Evolutionary conservation across 1,140 invertebrate genomes (phyloP).

Genomic region (Caenorhabditis briggsae): DNA sequence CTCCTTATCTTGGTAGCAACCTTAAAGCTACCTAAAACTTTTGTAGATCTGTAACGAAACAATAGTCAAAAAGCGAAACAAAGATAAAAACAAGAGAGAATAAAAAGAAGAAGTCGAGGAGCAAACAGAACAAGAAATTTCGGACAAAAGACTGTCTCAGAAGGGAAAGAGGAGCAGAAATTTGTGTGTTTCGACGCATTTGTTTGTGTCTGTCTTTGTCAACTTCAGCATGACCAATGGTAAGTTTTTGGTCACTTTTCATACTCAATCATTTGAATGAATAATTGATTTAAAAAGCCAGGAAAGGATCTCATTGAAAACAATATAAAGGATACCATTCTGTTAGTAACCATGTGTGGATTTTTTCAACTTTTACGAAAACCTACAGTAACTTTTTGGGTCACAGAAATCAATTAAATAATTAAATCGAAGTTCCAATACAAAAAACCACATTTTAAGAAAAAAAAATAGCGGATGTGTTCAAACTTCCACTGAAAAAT

Average conservation of each 20-base stretch:
- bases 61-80: not conserved
- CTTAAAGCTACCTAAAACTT: not conserved
- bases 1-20: not conserved
- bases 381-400: too few relatives aligned
- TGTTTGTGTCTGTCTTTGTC: constrained; percentile 5
- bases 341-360: too few relatives aligned
- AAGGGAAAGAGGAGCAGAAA: not conserved
- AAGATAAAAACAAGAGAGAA: not conserved
- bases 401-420: too few relatives aligned
- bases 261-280: not conserved
- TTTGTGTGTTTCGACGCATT: constrained; percentile 19
- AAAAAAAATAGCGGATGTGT: too few relatives aligned
- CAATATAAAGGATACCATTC: too few relatives aligned
- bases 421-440: too few relatives aligned
- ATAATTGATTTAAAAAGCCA: too few relatives aligned
- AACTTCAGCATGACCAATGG: constrained; percentile 49
- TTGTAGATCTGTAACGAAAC: not conserved
- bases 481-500: too few relatives aligned
- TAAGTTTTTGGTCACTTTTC: constrained; percentile 21
- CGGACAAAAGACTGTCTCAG: constrained; percentile 8
- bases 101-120: constrained; percentile 14
- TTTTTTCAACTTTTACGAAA: too few relatives aligned
- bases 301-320: too few relatives aligned
- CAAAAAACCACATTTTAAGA: too few relatives aligned
- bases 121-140: constrained; percentile 13